These are phyloP conservation scores for Dendrolimus punctatus DNA, from an alignment of 1,140 invertebrate species.

Conservation along the genomic window DNA sequence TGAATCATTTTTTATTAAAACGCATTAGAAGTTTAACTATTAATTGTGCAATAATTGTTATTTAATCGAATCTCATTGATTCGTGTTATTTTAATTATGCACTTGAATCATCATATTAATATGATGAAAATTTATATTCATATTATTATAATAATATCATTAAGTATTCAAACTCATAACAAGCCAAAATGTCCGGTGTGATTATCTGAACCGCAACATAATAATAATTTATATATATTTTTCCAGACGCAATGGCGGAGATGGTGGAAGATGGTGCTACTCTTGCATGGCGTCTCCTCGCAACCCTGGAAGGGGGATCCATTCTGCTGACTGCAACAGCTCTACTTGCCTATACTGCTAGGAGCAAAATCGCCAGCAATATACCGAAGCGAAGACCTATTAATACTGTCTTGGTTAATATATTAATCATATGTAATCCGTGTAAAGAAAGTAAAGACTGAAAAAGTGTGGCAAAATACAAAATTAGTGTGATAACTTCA, in stretches of 20 bases:
- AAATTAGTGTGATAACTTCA: too few relatives aligned
- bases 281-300: slow-evolving; percentile 51
- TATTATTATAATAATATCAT: too few relatives aligned
- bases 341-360: slow-evolving; percentile 42
- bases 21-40: too few relatives aligned
- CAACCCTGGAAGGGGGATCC: slow-evolving; percentile 47
- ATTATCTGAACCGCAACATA: background rate
- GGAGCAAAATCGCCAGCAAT: slow-evolving; percentile 18
- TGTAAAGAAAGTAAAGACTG: background rate
- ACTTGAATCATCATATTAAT: too few relatives aligned
- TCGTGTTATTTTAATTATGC: too few relatives aligned
- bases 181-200: too few relatives aligned
- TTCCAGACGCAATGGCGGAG: slow-evolving; percentile 33
- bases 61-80: too few relatives aligned
- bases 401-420: slow-evolving; percentile 39
- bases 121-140: too few relatives aligned
- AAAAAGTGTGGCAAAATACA: too few relatives aligned
- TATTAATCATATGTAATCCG: background rate
- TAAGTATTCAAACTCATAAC: too few relatives aligned
- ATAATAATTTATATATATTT: background rate
- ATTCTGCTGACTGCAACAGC: slow-evolving; percentile 40
- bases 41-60: too few relatives aligned
- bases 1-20: too few relatives aligned
- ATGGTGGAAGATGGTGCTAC: slow-evolving; percentile 35
- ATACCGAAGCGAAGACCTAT: slow-evolving; percentile 13